A percentile compares a stretch with the other conserved stretches of the same genome.
Conservation (phyloP, 2,113 vertebrate genomes). For the Ploceus nigricollis region DNA sequence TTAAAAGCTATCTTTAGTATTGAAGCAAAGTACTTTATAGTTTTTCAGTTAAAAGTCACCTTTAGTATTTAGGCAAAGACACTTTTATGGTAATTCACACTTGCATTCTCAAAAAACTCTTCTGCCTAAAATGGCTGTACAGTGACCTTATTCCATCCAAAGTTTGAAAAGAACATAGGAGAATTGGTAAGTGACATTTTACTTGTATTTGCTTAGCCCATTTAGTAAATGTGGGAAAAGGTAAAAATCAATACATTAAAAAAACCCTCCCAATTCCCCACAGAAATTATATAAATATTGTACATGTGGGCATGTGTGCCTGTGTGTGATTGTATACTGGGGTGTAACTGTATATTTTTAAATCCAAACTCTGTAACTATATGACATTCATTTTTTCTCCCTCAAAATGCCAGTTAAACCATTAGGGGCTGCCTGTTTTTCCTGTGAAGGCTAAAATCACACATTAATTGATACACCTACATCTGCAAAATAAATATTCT, state of each 20-base stretch:
- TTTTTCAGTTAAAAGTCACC: constrained; percentile 59
- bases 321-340: background rate
- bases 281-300: background rate
- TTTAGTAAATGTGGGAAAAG: background rate
- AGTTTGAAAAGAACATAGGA: background rate
- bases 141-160: background rate
- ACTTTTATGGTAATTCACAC: constrained; percentile 16
- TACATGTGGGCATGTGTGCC: rapidly evolving
- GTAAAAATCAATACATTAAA: background rate
- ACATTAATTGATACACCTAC: background rate
- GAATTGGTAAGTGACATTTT: background rate
- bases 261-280: background rate
- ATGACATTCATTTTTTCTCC: background rate
- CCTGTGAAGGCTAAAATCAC: background rate
- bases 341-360: background rate
- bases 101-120: background rate
- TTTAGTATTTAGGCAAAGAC: constrained; percentile 40
- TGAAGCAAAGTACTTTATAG: constrained; percentile 47
- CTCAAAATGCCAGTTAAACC: background rate
- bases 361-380: background rate
- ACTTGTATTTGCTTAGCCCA: background rate
- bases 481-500: background rate
- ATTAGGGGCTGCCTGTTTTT: background rate
- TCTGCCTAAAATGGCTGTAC: background rate
- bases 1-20: constrained; percentile 51